Evolutionary conservation across 30 jellyfish, hydroid and myxozoan species (phyloP).

Genomic region (Aurelia coerulea): DNA sequence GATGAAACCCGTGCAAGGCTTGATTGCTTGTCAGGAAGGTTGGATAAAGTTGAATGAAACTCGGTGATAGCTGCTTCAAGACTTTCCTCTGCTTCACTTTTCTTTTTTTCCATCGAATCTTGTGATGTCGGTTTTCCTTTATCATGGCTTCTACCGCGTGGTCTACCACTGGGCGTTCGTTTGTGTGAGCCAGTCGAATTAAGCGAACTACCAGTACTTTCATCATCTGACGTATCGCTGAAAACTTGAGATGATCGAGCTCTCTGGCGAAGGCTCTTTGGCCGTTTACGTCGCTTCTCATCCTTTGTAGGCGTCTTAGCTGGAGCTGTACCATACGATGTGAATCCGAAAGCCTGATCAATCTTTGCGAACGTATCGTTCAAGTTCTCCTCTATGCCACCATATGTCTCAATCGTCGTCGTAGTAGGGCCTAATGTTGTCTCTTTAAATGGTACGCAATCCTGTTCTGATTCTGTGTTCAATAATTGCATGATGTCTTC

Average conservation of each 20-base stretch:
- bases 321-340: conserved; percentile 63
- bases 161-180: conserved; percentile 1
- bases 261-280: conserved; percentile 61
- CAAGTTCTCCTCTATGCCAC: conserved; percentile 56
- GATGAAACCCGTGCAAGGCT: conserved; percentile 2
- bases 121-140: conserved; percentile 10
- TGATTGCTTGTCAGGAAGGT: conserved; percentile 72
- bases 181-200: background rate
- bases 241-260: background rate
- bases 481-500: background rate
- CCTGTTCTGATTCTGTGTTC: background rate
- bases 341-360: conserved; percentile 94
- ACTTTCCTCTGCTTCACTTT: conserved; percentile 99
- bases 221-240: conserved; percentile 81
- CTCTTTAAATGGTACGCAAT: conserved; percentile 50
- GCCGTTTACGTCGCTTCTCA: conserved; percentile 48
- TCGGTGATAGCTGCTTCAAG: conserved; percentile 95
- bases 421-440: conserved; percentile 49
- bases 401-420: conserved; percentile 27
- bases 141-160: conserved; percentile 14
- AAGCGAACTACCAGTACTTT: conserved; percentile 8
- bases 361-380: conserved; percentile 88
- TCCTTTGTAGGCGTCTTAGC: conserved; percentile 1
- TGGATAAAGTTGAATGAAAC: conserved; percentile 79
- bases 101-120: conserved; percentile 66